Conservation (phyloP, 2,113 vertebrate species). For the Zosterops hypoxanthus region DNA sequence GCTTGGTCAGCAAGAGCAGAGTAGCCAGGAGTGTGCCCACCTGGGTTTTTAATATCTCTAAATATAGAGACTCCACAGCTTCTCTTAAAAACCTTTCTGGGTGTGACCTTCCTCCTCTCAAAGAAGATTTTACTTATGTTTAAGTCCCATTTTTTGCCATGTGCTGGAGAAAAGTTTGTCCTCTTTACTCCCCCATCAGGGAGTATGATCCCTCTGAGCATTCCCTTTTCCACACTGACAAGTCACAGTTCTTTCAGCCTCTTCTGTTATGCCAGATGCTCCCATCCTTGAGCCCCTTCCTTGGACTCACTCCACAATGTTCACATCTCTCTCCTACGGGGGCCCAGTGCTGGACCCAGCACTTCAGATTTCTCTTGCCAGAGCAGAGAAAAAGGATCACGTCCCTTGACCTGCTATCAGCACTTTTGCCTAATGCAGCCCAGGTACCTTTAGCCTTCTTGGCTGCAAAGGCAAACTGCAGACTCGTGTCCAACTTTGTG, state of each 20-base stretch:
- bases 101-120: neutral
- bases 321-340: rapidly evolving
- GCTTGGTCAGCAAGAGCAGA: neutral
- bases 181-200: neutral
- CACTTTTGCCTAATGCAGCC: neutral
- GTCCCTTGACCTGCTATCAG: neutral
- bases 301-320: neutral
- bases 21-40: neutral
- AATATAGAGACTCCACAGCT: neutral
- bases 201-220: neutral
- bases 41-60: neutral
- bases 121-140: neutral
- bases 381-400: neutral
- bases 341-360: neutral
- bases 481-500: rapidly evolving
- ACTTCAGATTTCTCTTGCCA: neutral
- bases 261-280: neutral
- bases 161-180: neutral
- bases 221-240: neutral
- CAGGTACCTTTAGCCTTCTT: neutral
- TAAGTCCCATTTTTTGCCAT: neutral
- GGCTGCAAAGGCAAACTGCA: neutral
- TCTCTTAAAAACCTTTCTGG: neutral
- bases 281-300: neutral
- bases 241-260: neutral